A percentile compares a stretch with the other conserved stretches of the same genome.
These are phyloP conservation scores for Drosophila mercatorum DNA, from an alignment of 2,888 invertebrate genomes.

Conservation along the genomic window DNA sequence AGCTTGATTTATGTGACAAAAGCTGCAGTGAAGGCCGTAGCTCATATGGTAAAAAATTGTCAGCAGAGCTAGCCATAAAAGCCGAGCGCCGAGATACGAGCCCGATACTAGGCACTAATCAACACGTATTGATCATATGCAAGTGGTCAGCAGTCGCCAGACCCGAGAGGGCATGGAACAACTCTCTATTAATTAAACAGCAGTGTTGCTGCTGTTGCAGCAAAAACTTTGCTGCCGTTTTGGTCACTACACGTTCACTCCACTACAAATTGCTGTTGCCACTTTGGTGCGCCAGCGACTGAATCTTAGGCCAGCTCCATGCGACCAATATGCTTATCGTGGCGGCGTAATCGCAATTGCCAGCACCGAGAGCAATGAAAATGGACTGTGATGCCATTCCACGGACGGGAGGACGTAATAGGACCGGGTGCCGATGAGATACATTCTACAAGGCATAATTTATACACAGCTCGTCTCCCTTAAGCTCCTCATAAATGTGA, in stretches of 20 bases:
- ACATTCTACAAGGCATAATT: conserved; percentile 48
- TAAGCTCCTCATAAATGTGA: conserved; percentile 45
- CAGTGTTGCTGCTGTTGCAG: conserved; percentile 29
- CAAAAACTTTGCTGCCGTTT: conserved; percentile 70
- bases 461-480: conserved; percentile 47
- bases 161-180: conserved; percentile 21
- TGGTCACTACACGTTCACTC: conserved; percentile 76
- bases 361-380: conserved; percentile 60
- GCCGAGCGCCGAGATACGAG: conserved; percentile 69
- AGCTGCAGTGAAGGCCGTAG: conserved; percentile 68
- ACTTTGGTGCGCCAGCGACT: conserved; percentile 69
- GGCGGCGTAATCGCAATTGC: conserved; percentile 48
- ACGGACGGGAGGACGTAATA: conserved; percentile 8
- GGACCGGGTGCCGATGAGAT: conserved; percentile 30
- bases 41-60: conserved; percentile 76
- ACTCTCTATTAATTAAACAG: conserved; percentile 61
- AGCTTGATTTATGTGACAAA: conserved; percentile 72
- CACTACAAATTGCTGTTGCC: conserved; percentile 79
- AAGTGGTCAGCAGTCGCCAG: conserved; percentile 51
- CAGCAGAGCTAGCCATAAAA: conserved; percentile 76
- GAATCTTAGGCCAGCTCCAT: conserved; percentile 43
- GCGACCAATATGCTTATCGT: conserved; percentile 73
- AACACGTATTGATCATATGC: conserved; percentile 79
- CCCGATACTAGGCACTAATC: conserved; percentile 61
- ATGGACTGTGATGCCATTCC: conserved; percentile 62